Percentiles rank a stretch among this genome's conserved stretches.
phyloP scores from a whole-genome alignment of 2,797 vertebrate genomes.

The Trachops cirrhosus region DNA sequence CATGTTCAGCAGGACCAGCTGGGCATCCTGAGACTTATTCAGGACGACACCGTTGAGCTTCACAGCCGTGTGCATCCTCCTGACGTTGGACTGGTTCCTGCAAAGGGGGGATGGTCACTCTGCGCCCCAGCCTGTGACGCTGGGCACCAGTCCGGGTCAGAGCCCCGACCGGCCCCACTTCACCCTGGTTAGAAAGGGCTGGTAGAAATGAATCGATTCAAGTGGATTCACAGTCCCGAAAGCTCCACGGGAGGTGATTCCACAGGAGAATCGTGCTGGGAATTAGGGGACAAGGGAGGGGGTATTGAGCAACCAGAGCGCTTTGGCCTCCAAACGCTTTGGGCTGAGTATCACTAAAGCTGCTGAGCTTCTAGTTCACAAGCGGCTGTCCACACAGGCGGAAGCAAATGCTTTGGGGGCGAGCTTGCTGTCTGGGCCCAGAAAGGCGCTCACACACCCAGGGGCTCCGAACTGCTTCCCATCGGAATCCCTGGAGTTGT shows the following conservation, averaged over 20 bases:
- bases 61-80: conserved; percentile 93
- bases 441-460: neutral
- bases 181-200: neutral
- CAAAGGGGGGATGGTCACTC: rapidly evolving
- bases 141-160: rapidly evolving
- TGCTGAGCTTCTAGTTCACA: neutral
- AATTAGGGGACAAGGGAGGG: neutral
- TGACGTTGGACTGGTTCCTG: conserved; percentile 96
- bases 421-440: neutral
- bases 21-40: conserved; percentile 94
- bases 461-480: neutral
- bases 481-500: rapidly evolving
- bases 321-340: neutral
- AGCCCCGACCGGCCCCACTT: neutral
- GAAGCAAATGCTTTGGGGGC: neutral
- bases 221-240: rapidly evolving
- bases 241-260: neutral
- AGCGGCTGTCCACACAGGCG: rapidly evolving
- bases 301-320: neutral
- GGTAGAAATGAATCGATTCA: neutral
- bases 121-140: rapidly evolving
- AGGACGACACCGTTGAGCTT: conserved; percentile 92
- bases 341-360: neutral
- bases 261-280: rapidly evolving
- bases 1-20: conserved; percentile 97